Evolutionary conservation across 2,888 invertebrate genomes (phyloP), one percentile per base, ranked within the genome.

Genomic region (Hemithea aestivaria): DNA sequence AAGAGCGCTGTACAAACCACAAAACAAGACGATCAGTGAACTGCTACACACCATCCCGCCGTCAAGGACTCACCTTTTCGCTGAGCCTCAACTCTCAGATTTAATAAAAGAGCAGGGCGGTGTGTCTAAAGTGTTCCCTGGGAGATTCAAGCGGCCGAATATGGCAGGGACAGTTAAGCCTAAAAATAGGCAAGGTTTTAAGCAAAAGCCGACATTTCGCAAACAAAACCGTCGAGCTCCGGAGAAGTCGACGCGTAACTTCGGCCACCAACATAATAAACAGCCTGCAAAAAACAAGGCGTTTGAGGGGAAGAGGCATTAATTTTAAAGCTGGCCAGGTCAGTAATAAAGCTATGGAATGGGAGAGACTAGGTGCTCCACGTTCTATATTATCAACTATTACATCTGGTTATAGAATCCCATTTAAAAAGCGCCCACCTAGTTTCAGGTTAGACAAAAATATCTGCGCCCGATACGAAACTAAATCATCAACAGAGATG

Each of bases 21-120:
- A 20, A 16, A 20, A 32, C n/a, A 24, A 24, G 16, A 12, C 16
- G 2, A 4, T 16, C 3, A 32, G 8, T 32, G 10, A 1, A 11
- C 9, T 35, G 1, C 27, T 28, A 3, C 7, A 20, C 7, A n/a
- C 9, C 2, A 29, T 35, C 6, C 35, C 28, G 1, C 35, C 35
- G 1, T 24, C 28, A 6, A 7, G 10, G 0, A 29, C 29, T 1
- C 20, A 36, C n/a, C 25, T 36, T 1, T 36, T 24, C 7, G 8
- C n/a, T 2, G 31, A 23, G 9, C 6, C n/a, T 12, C 24, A 23
- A 20, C 10, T 10, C 2, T 5, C 12, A 2, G 23, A 23, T 6
- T 1, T 8, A 2, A 23, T 23, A 1, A 31, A 23, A 12, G 16
- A 11, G n/a, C 28, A 28, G 1, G 26, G 25, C 6, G 33, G 16